Evolutionary conservation across 2,113 vertebrate genomes (phyloP).

Genomic region (Corythaeola cristata): DNA sequence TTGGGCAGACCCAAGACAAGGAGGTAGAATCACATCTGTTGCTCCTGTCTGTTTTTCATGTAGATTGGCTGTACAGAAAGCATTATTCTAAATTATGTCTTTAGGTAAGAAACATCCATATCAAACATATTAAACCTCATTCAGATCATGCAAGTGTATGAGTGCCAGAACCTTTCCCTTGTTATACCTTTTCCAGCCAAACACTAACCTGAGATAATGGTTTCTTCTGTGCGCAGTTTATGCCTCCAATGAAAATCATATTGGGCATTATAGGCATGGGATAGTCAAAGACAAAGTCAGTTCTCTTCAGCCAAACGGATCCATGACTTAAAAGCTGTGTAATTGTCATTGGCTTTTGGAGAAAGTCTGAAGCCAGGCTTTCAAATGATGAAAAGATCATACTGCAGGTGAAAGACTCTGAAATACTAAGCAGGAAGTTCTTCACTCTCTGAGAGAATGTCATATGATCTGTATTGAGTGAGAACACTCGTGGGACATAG

Average conservation of each 20-base stretch:
- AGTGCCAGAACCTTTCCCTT: not conserved
- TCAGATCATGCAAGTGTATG: not conserved
- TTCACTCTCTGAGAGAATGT: slow-evolving; percentile 81
- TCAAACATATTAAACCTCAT: not conserved
- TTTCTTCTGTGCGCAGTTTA: slow-evolving; percentile 55
- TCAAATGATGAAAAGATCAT: slow-evolving; percentile 67
- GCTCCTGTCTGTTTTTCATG: not conserved
- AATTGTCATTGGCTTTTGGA: slow-evolving; percentile 74
- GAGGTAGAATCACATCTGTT: not conserved
- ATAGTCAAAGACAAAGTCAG: slow-evolving; percentile 82
- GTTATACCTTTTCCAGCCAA: not conserved
- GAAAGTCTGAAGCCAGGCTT: slow-evolving; percentile 72
- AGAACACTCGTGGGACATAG: slow-evolving; percentile 71
- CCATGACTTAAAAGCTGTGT: slow-evolving; percentile 73
- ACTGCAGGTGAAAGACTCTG: slow-evolving; percentile 71
- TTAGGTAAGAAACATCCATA: not conserved
- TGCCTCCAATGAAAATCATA: slow-evolving; percentile 81
- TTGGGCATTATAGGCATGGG: slow-evolving; percentile 85
- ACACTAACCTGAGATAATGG: slow-evolving; percentile 64
- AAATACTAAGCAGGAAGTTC: slow-evolving; percentile 69
- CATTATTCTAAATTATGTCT: not conserved
- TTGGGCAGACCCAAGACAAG: not conserved
- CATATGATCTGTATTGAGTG: slow-evolving; percentile 72
- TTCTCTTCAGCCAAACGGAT: slow-evolving; percentile 81
- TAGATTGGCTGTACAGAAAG: not conserved